Conservation (phyloP, 2,113 vertebrate genomes). For the Phrynosoma blainvillii region DNA sequence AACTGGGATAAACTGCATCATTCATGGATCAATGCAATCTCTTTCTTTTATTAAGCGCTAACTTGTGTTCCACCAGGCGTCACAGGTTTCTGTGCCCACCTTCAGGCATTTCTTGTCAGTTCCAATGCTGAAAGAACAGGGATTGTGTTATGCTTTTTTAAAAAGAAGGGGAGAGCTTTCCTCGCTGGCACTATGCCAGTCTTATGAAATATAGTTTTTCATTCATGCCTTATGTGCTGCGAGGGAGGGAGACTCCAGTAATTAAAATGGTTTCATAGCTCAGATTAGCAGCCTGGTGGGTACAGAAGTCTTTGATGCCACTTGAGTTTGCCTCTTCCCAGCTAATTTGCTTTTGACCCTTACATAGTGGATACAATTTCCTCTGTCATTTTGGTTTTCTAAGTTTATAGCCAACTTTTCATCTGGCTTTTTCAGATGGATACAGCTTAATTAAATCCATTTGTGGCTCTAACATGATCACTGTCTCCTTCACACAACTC, state of each 20-base stretch:
- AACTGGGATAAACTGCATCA: slow-evolving; percentile 2
- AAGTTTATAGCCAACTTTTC: background rate
- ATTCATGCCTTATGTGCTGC: slow-evolving; percentile 11
- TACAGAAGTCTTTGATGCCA: slow-evolving; percentile 11
- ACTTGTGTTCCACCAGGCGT: background rate
- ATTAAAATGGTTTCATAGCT: slow-evolving; percentile 17
- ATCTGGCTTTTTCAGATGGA: background rate
- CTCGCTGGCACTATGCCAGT: background rate
- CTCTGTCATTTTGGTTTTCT: background rate
- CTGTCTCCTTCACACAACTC: background rate
- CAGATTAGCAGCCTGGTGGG: background rate
- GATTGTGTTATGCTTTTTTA: background rate
- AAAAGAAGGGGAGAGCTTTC: background rate
- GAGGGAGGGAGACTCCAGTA: slow-evolving; percentile 8
- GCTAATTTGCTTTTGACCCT: slow-evolving; percentile 13
- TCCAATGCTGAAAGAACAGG: background rate
- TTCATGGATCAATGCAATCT: background rate
- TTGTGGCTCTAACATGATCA: background rate
- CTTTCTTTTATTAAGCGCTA: background rate
- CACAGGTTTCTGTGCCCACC: background rate
- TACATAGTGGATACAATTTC: background rate
- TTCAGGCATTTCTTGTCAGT: background rate
- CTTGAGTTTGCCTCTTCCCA: background rate
- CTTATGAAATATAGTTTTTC: slow-evolving; percentile 29
- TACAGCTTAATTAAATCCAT: background rate